A percentile compares a stretch with the other conserved stretches of the same genome.
Conservation (phyloP, 2,113 vertebrate species). For the Podarcis muralis region DNA sequence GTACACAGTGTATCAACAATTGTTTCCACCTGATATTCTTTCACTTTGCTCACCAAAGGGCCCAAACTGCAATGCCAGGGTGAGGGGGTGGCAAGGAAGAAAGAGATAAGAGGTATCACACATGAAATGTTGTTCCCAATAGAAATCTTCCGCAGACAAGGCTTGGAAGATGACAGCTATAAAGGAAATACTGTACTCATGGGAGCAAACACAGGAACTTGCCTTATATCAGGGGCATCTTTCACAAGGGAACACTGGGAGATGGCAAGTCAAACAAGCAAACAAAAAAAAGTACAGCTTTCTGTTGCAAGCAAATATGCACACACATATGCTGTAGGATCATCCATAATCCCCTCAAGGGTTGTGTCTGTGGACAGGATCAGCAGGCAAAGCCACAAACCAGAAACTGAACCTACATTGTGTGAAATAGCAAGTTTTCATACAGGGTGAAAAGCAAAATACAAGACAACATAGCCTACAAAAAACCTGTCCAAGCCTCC, state of each 20-base stretch:
- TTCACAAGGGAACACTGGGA: background rate
- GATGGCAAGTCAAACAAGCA: background rate
- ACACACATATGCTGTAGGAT: background rate
- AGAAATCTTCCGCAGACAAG: background rate
- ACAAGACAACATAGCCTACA: accelerated
- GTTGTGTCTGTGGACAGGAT: background rate
- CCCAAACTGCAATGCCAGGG: constrained; percentile 79
- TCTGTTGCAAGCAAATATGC: background rate
- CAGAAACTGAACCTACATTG: background rate
- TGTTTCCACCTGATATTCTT: constrained; percentile 94
- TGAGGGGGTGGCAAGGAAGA: no score
- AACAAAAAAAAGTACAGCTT: background rate
- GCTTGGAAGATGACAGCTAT: background rate
- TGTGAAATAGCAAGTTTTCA: background rate
- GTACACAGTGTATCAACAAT: constrained; percentile 92
- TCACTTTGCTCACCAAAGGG: constrained; percentile 93
- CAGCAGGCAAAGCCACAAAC: background rate
- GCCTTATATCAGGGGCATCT: background rate
- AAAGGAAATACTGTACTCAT: background rate
- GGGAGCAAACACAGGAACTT: background rate
- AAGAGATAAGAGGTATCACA: background rate
- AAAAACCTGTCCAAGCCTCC: accelerated
- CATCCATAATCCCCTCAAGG: background rate
- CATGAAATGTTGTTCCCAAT: background rate
- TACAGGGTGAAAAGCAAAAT: background rate